Conservation (phyloP, 2,888 invertebrate species). For the Scelioninae gen. 1 region DNA sequence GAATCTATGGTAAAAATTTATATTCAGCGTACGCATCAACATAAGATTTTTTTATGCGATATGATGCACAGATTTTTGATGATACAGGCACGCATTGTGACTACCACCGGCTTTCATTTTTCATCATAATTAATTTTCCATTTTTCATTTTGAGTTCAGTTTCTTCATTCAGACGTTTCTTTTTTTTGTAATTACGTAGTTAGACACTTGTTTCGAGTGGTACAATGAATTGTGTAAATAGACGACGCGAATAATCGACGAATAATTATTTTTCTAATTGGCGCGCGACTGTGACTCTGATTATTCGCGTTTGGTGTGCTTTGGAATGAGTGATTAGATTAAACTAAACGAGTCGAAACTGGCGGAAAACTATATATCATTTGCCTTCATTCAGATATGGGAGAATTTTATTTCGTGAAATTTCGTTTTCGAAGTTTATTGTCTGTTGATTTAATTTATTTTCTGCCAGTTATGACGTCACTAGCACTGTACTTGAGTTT, state of each 20-base stretch:
- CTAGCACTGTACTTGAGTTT: conserved; percentile 48
- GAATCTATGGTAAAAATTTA: conserved; percentile 1
- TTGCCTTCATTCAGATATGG: too few relatives aligned
- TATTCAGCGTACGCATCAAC: not conserved
- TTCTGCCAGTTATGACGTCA: conserved; percentile 34
- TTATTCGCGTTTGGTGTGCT: conserved; percentile 57
- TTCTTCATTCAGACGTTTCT: not conserved
- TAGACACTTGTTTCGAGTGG: conserved; percentile 21
- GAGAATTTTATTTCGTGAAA: too few relatives aligned
- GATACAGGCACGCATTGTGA: conserved; percentile 55
- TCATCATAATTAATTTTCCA: conserved; percentile 13
- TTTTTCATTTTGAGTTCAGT: conserved; percentile 3
- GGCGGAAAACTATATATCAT: conserved; percentile 15
- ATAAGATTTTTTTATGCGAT: conserved; percentile 3
- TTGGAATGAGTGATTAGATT: conserved; percentile 59
- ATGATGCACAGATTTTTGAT: conserved; percentile 7
- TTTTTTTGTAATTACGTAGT: conserved; percentile 44
- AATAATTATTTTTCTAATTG: conserved; percentile 50
- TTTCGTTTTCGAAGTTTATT: not conserved
- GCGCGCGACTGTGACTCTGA: conserved; percentile 44
- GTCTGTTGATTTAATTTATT: conserved; percentile 5
- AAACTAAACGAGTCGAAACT: conserved; percentile 29
- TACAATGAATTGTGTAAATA: conserved; percentile 40
- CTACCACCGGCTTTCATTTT: conserved; percentile 47
- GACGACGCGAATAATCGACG: conserved; percentile 28